Evolutionary conservation across 2,888 invertebrate species (phyloP), one percentile per base, ranked within the genome.

Genomic region (Leucania comma): DNA sequence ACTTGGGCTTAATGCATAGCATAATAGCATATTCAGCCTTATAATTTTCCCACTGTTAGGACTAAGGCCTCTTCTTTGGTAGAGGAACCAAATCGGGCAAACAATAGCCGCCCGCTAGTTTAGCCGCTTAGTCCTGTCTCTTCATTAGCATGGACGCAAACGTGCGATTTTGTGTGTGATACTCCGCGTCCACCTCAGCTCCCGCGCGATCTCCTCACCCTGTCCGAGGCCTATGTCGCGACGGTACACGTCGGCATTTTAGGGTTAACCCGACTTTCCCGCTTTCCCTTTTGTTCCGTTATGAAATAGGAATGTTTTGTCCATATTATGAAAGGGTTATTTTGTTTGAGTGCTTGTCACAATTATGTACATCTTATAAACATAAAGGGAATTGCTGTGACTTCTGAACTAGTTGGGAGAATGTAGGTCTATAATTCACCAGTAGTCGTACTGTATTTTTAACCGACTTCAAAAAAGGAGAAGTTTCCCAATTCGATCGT

Each of bases 221-320:
- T 56, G 2, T 32, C n/a, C 32, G 5, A 2, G 32, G 26, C 53
- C 26, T 29, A 71, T 67, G 64, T 54, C 56, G 57, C 65, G 59
- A 32, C 56, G 35, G 59, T 58, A 71, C 42, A 65, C 54, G 68
- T 68, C 62, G 59, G 57, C 65, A 57, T 65, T 80, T 80, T 60
- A 75, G 72, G 80, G 58, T 76, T 77, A 38, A 60, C 38, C 51
- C 62, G 8, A 38, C 29, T 61, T 78, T 60, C 57, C 24, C 42
- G n/a, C 35, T 46, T 56, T 48, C 22, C 38, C 53, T 38, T 72
- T 81, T 82, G 57, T 76, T 63, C 67, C 20, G 53, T 69, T 35
- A 59, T 69, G 53, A 58, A 68, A 72, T 58, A 51, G 65, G 50
- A 61, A 68, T 68, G 71, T 82, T 79, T 79, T 79, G 64, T 72